A percentile compares a stretch with the other conserved stretches of the same genome.
Conservation (phyloP, 2,888 invertebrate genomes). For the Macrophya alboannulata region DNA sequence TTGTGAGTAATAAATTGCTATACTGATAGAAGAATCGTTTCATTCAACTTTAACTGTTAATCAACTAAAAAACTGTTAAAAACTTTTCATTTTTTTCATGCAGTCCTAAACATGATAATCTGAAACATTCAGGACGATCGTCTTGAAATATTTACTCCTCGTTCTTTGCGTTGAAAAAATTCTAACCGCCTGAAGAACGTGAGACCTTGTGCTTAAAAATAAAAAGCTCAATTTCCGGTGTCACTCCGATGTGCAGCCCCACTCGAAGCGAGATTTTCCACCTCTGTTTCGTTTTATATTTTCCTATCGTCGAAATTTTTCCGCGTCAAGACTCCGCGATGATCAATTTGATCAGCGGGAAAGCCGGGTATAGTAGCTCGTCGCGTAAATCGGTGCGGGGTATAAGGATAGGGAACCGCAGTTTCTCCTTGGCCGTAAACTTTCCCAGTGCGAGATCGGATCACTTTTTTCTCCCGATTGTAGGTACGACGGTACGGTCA, state of each 20-base stretch:
- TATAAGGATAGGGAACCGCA: not conserved
- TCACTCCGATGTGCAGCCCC: not conserved
- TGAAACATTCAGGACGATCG: too few relatives aligned
- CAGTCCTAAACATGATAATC: too few relatives aligned
- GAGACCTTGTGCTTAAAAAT: not conserved
- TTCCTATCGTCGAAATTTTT: not conserved
- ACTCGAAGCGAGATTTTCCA: not conserved
- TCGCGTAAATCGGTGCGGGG: not conserved
- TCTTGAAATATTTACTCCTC: too few relatives aligned
- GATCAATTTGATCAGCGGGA: conserved; percentile 28
- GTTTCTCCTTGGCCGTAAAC: conserved; percentile 33
- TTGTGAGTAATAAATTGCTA: too few relatives aligned
- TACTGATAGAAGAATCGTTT: too few relatives aligned
- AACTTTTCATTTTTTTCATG: too few relatives aligned
- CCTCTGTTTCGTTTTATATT: not conserved
- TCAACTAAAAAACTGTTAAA: too few relatives aligned
- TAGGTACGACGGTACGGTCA: not conserved
- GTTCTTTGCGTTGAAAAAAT: not conserved
- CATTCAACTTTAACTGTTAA: too few relatives aligned
- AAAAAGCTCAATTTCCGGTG: not conserved
- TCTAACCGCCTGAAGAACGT: not conserved
- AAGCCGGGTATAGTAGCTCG: conserved; percentile 21
- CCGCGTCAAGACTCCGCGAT: not conserved
- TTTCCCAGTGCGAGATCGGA: conserved; percentile 21
- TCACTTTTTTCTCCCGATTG: not conserved